Evolutionary conservation across 2,797 vertebrate species (phyloP).

Genomic region (Pachyuromys duprasi): DNA sequence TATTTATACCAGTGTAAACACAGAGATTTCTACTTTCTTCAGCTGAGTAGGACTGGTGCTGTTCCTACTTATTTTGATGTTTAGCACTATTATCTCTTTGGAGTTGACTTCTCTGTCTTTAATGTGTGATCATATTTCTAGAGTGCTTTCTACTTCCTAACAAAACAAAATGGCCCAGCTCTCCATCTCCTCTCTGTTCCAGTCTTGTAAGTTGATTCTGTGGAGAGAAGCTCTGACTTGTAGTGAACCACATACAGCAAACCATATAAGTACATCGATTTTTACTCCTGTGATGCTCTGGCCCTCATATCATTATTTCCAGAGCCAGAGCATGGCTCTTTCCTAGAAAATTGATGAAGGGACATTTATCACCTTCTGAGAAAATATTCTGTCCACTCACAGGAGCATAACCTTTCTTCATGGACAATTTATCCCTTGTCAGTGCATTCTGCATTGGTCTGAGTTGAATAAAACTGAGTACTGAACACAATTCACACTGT

Average conservation of each 20-base stretch:
- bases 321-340: neutral
- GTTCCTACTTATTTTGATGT: neutral
- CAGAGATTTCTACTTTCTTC: neutral
- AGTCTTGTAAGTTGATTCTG: neutral
- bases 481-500: neutral
- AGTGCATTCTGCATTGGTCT: neutral
- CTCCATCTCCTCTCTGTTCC: neutral
- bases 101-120: neutral
- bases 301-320: neutral
- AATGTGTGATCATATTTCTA: neutral
- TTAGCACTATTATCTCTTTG: neutral
- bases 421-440: neutral
- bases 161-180: neutral
- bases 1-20: neutral
- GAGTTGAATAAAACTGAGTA: neutral
- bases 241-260: neutral
- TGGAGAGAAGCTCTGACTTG: neutral
- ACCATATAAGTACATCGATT: neutral
- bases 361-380: neutral
- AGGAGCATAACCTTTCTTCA: neutral
- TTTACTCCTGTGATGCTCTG: neutral
- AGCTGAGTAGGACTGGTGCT: neutral
- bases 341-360: neutral
- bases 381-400: neutral
- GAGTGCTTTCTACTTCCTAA: neutral